phyloP scores from a whole-genome alignment of 2,797 vertebrate species.

The Gambelia wislizenii region DNA sequence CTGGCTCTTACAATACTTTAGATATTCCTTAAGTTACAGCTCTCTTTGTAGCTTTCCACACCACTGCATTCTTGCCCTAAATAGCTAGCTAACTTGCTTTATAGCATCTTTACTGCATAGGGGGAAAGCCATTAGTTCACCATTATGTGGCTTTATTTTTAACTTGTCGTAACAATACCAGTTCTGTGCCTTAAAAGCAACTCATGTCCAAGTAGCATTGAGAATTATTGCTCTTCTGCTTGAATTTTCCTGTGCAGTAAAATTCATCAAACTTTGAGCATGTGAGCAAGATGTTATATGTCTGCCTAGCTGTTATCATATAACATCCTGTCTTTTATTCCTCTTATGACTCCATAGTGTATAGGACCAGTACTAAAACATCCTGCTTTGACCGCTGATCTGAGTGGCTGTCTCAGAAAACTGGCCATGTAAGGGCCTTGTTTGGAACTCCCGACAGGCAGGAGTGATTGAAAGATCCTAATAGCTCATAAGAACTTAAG shows the following conservation, averaged over 20 bases:
- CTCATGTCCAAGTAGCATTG: neutral
- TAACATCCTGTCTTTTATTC: neutral
- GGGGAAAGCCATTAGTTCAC: neutral
- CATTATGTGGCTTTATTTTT: slow-evolving; percentile 16
- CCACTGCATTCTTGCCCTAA: neutral
- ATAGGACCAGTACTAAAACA: neutral
- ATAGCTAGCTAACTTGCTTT: neutral
- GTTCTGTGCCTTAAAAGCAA: slow-evolving; percentile 1
- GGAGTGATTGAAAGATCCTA: no score
- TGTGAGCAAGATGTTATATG: neutral
- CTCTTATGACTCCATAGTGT: neutral
- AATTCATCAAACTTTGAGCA: slow-evolving; percentile 15
- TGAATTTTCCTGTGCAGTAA: slow-evolving; percentile 5
- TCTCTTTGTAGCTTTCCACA: neutral
- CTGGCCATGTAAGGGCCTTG: neutral
- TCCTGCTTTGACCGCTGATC: neutral
- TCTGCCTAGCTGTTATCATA: neutral
- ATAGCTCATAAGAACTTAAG: neutral
- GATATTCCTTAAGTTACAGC: neutral
- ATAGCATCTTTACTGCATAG: neutral
- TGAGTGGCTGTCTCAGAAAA: neutral
- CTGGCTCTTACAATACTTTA: neutral
- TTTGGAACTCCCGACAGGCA: neutral
- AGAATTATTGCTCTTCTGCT: slow-evolving; percentile 17
- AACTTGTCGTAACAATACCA: neutral